Evolutionary conservation across 2,797 vertebrate genomes (phyloP), one percentile per base, ranked within the genome.

Genomic region (Pantherophis vulpinus): DNA sequence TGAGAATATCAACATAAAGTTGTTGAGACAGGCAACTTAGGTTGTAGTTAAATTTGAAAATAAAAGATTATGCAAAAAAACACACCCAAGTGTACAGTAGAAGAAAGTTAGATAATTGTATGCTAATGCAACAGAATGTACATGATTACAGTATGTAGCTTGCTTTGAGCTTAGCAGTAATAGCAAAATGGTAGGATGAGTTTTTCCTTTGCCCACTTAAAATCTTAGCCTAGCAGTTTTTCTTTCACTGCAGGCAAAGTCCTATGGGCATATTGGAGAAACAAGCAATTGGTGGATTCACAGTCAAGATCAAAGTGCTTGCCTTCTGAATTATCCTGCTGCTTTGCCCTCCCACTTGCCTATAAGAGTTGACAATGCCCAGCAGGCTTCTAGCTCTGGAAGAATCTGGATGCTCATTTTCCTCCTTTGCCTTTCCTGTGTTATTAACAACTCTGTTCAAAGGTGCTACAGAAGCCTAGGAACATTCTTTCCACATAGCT

Each of bases 291-390:
- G 94, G 70, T 8, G 66, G 93, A 95, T 96, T 96, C 96, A 97
- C 97, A 97, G 98, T 98, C 98, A 97, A 97, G 98, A 97, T 98
- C 98, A 98, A 98, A 98, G 97, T 96, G 94, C 98, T 98, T 98
- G 98, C 96, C 96, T 96, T 92, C 96, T 96, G 96, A 97, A 96
- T 94, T 91, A 93, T 97, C 96, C 97, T 97, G 97, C 98, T 97
- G 98, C 98, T 95, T 97, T 97, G 96, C 97, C 95, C 94, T 95
- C 96, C 97, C 96, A 97, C 96, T 94, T 97, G 94, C 95, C 97
- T 96, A 96, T 97, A 95, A 97, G 96, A 97, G 96, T 94, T 91
- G 94, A 90, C 94, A 95, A 93, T 95, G 95, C 96, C 94, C 96
- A 95, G 97, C 96, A 94, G 95, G 94, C 90, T 96, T 92, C 94